Evolutionary conservation across 2,888 invertebrate genomes (phyloP).

Genomic region (Exocentrus adspersus): DNA sequence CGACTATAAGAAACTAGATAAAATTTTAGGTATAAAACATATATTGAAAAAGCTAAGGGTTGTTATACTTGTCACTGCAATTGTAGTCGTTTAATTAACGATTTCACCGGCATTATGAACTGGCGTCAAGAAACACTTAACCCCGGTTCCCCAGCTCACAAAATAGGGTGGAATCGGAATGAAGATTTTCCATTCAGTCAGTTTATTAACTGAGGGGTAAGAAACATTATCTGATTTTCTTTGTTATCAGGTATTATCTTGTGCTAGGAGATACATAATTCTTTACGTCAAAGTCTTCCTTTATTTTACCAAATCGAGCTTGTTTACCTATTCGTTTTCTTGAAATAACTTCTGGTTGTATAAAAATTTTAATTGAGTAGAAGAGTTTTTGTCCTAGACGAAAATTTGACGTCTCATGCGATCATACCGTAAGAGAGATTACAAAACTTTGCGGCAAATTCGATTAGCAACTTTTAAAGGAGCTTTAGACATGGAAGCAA

Average conservation of each 20-base stretch:
- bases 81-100: neutral
- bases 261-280: no score
- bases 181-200: neutral
- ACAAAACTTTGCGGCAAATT: conserved; percentile 27
- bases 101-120: neutral
- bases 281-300: no score
- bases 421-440: conserved; percentile 25
- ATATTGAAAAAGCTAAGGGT: neutral
- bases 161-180: neutral
- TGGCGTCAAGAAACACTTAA: neutral
- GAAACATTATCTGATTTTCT: neutral
- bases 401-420: conserved; percentile 16
- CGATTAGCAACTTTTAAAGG: conserved; percentile 32
- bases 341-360: neutral
- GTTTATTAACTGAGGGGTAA: neutral
- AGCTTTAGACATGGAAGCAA: conserved; percentile 28
- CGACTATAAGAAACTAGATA: no score
- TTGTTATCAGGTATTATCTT: neutral
- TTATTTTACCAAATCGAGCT: no score
- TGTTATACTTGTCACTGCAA: neutral
- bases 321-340: no score
- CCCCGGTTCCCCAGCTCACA: neutral
- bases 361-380: neutral
- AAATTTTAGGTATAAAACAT: no score
- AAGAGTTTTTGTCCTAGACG: neutral